Conservation (phyloP, 2,888 invertebrate genomes). For the Griposia aprilina region DNA sequence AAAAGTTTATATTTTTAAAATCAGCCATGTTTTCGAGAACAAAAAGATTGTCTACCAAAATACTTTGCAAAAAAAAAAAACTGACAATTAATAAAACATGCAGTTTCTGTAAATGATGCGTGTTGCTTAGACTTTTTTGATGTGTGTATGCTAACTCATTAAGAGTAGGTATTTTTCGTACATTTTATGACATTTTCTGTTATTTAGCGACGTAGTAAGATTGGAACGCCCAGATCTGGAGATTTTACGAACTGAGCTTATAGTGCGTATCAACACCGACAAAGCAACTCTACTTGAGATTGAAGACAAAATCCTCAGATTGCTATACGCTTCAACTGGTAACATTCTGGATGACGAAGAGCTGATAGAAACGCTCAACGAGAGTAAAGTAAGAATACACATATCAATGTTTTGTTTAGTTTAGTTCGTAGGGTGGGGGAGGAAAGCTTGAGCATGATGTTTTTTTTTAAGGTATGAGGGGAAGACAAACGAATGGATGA, state of each 20-base stretch:
- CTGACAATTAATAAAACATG: no score
- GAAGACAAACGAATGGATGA: background rate
- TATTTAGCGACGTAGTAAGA: conserved; percentile 94
- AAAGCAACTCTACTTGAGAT: conserved; percentile 95
- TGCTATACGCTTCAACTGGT: conserved; percentile 95
- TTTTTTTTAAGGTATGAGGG: no score
- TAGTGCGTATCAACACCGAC: conserved; percentile 95
- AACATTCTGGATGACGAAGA: conserved; percentile 98
- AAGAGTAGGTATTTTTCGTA: no score
- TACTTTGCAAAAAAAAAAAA: no score
- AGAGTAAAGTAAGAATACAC: conserved; percentile 92
- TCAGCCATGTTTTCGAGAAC: no score
- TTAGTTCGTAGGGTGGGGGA: background rate
- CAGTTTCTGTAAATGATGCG: no score
- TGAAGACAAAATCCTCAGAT: conserved; percentile 96
- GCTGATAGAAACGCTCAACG: conserved; percentile 96
- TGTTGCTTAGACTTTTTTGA: no score
- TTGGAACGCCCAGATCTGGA: conserved; percentile 97
- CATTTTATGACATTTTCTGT: conserved; percentile 1
- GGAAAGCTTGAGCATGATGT: background rate
- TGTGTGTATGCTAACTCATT: no score
- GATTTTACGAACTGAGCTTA: conserved; percentile 94
- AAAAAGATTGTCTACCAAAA: no score
- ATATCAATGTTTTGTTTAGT: background rate
- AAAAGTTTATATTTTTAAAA: no score